Base-by-base conservation (phyloP, 2,888 invertebrate genomes). In the Drosophila putrida region DNA sequence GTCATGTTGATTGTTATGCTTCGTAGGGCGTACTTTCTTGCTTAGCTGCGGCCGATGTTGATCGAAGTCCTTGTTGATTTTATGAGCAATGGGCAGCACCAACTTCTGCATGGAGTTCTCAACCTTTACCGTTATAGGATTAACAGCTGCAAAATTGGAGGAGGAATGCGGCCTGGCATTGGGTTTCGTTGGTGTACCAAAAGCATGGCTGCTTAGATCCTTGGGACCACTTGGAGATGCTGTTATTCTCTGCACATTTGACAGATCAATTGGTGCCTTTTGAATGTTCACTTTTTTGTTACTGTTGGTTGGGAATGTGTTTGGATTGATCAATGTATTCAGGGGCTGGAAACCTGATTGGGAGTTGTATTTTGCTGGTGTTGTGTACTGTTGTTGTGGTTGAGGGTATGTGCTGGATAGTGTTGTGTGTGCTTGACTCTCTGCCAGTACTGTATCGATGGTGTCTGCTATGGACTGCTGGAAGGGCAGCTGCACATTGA, bases 401-500 rank as follows among this genome's bases (percentile, higher is more conserved):
- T 53, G 66, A 64, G 44, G 43, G 28, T 67, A 59, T 62, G 65
- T 47, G 47, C 20, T 8, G 58, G 55, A 55, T 63, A 50, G 15
- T 47, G 47, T 69, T 59, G 59, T 31, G 31, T 58, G 65, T 66
- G 60, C 58, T 46, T 61, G 64, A 51, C 57, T 50, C 47, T 60
- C 53, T 0, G 71, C 55, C 44, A 39, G 59, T n/a, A 66, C 78
- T 28, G 69, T 54, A 9, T 58, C 50, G 13, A 63, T 15, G 2
- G 71, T 63, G 44, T 80, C 63, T 1, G 53, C 69, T 33, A 78
- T 63, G 36, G 80, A 66, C 13, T 62, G 59, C 31, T 50, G 50
- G 43, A 80, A 70, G 6, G 79, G 79, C 60, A 79, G 44, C 62
- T 50, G 39, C 27, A 78, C 69, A 55, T 80, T 80, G 11, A 80